Evolutionary conservation across 2,888 invertebrate species (phyloP).

Genomic region (Agrochola lychnidis): DNA sequence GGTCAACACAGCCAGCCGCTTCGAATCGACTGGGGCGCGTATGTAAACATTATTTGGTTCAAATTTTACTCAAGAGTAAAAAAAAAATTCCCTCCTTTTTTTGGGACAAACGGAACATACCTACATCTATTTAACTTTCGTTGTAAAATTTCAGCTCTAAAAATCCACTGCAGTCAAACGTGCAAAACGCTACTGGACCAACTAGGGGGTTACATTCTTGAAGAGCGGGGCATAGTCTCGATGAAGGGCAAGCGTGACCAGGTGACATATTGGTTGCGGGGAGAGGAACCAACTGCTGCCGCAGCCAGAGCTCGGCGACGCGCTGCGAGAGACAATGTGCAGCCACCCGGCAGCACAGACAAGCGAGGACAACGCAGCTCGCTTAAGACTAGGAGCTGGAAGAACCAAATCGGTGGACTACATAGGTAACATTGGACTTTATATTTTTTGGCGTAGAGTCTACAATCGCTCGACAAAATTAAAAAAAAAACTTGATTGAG

Average conservation of each 20-base stretch:
- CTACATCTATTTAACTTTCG: not conserved
- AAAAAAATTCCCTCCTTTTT: not conserved
- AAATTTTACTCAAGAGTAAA: too few relatives aligned
- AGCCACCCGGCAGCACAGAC: conserved; percentile 82
- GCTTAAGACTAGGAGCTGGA: conserved; percentile 92
- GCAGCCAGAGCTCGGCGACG: conserved; percentile 86
- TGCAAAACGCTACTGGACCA: conserved; percentile 93
- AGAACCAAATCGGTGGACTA: conserved; percentile 88
- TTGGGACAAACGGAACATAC: not conserved
- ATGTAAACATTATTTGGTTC: conserved; percentile 76
- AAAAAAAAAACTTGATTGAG: not conserved
- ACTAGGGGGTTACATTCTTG: conserved; percentile 94
- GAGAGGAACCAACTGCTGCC: conserved; percentile 92
- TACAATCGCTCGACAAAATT: not conserved
- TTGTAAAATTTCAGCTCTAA: conserved; percentile 90
- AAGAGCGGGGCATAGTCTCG: conserved; percentile 94
- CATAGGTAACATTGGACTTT: conserved; percentile 78
- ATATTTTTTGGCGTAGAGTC: not conserved
- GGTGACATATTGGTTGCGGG: conserved; percentile 95
- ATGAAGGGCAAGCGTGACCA: conserved; percentile 97
- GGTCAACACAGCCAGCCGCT: conserved; percentile 96
- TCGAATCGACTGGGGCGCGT: conserved; percentile 96
- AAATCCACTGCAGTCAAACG: conserved; percentile 95
- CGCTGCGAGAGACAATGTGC: conserved; percentile 82
- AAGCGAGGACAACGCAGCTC: conserved; percentile 88